Evolutionary conservation across 2,797 vertebrate species (phyloP).

Genomic region (Pseudochaenichthys georgianus): DNA sequence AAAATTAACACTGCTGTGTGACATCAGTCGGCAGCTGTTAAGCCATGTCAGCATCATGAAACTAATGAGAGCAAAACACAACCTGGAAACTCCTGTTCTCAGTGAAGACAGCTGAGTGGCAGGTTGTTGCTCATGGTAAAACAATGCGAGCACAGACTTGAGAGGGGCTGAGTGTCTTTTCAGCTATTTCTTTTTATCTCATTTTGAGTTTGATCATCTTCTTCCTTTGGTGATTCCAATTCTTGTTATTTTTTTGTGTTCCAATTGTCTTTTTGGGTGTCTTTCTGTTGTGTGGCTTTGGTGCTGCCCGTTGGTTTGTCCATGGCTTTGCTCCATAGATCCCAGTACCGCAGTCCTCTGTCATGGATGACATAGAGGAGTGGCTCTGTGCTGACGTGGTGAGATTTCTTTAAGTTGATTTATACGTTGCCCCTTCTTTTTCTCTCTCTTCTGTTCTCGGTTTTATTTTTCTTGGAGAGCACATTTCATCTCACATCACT

Average conservation of each 20-base stretch:
- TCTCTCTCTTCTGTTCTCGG: constrained; percentile 18
- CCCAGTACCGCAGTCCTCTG: constrained; percentile 97
- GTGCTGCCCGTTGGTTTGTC: constrained; percentile 78
- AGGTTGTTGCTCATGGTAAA: constrained; percentile 18
- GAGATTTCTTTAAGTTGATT: constrained; percentile 91
- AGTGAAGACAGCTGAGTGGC: constrained; percentile 26
- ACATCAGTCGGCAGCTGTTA: constrained; percentile 72
- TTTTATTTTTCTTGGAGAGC: constrained; percentile 25
- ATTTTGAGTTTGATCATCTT: constrained; percentile 61
- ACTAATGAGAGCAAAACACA: constrained; percentile 64
- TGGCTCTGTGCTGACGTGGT: constrained; percentile 99
- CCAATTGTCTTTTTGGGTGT: constrained; percentile 66
- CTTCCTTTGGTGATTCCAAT: constrained; percentile 75
- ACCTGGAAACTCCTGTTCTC: constrained; percentile 50
- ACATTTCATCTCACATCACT: constrained; percentile 49
- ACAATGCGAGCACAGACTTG: constrained; percentile 41
- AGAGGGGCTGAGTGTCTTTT: constrained; percentile 36
- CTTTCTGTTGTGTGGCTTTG: constrained; percentile 73
- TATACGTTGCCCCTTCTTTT: constrained; percentile 64
- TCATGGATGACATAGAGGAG: constrained; percentile 99
- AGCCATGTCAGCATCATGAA: constrained; percentile 57
- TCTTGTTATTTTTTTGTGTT: constrained; percentile 71
- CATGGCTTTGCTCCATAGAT: constrained; percentile 95
- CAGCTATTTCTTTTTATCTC: constrained; percentile 30
- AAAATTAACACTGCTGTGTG: constrained; percentile 70